Evolutionary conservation across 2,113 vertebrate species (phyloP).

Genomic region (Toxotes jaculatrix): DNA sequence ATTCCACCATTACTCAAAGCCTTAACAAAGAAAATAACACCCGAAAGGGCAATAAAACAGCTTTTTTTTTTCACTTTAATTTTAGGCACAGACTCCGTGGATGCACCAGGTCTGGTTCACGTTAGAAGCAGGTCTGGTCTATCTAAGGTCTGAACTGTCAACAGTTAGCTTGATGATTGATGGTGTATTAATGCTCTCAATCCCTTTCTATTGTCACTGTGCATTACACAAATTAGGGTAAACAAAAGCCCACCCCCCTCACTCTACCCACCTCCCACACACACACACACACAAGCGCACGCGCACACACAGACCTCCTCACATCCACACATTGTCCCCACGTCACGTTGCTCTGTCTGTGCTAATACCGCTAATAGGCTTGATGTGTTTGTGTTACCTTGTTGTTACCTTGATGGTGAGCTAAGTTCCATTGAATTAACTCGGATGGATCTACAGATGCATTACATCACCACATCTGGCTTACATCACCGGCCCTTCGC

Average conservation of each 20-base stretch:
- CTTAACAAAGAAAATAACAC: background rate
- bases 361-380: constrained; percentile 81
- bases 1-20: background rate
- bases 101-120: constrained; percentile 79
- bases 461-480: constrained; percentile 69
- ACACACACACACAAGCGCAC: background rate
- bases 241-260: constrained; percentile 78
- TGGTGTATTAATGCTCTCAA: constrained; percentile 84
- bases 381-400: constrained; percentile 50
- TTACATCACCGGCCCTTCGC: constrained; percentile 45
- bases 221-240: constrained; percentile 91
- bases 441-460: constrained; percentile 39
- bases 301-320: background rate
- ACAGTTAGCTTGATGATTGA: constrained; percentile 89
- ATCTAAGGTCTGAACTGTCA: constrained; percentile 68
- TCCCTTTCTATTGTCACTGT: constrained; percentile 85
- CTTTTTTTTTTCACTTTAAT: constrained; percentile 12
- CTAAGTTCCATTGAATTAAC: constrained; percentile 49
- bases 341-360: constrained; percentile 41
- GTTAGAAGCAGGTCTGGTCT: constrained; percentile 59
- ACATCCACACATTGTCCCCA: constrained; percentile 43
- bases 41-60: constrained; percentile 1
- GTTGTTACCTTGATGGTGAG: constrained; percentile 45
- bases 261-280: constrained; percentile 53
- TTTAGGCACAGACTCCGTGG: constrained; percentile 70